Base-by-base conservation (phyloP, 1,140 invertebrate species). In the Physella acuta region DNA sequence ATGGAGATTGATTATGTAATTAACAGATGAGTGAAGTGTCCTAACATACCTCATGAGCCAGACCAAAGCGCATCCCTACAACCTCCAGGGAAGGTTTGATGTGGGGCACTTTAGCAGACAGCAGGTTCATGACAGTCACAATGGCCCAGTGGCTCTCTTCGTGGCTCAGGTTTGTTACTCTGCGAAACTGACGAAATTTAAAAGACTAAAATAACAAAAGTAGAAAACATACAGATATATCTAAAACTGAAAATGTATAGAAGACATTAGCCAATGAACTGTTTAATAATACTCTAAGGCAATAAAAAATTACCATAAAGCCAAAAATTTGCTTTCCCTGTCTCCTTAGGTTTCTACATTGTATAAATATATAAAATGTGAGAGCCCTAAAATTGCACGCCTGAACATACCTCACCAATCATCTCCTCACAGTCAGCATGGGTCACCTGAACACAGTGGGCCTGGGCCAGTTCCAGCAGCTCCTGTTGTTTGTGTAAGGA, bases 391-490 rank as follows among this genome's bases (percentile, higher is more conserved):
- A n/a, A n/a, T n/a, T n/a, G n/a, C n/a, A n/a, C n/a, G n/a, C n/a
- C n/a, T n/a, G 31, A 8, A 44, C 66, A 33, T 31, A 68, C 66
- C 28, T 68, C 55, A 20, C 66, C 66, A 28, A 68, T 59, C 55
- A 68, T 49, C 34, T 68, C 66, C 66, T 68, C 66, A 68, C 66
- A 68, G n/a, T 68, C 66, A 5, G 66, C 66, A 28, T 68, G 66
- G 5, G 66, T 68, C 1, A 68, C 66, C 37, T 59, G 34, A 1
- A 68, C 66, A 59, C 66, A 39, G 24, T 59, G 56, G n/a, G 56
- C 66, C 51, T 68, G 66, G 16, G 56, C 55, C 36, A 59, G 26
- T 37, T 68, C 66, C 36, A 59, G 24, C 1, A 56, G 39, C 39
- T 66, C 64, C 2, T 53, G 62, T n/a, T 64, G 62, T n/a, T 33